These are phyloP conservation scores for Iphiclides podalirius DNA, from an alignment of 2,888 invertebrate species.

Conservation along the genomic window DNA sequence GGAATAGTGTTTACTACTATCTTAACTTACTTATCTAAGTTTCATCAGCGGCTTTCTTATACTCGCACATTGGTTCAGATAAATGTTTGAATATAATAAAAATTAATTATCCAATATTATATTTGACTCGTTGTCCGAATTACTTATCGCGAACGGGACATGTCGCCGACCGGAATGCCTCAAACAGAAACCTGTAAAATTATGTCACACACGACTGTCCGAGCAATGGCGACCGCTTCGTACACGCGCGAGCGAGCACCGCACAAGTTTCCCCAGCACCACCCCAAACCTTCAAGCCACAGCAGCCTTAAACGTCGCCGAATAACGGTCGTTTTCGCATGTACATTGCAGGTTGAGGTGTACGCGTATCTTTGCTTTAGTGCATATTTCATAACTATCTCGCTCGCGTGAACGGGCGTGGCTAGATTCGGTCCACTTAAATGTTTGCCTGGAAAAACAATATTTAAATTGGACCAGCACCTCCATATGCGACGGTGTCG, in stretches of 20 bases:
- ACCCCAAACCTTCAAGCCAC: background rate
- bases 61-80: too few species aligned
- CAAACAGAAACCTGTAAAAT: conserved; percentile 16
- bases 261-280: conserved; percentile 12
- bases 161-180: too few species aligned
- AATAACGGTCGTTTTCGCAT: background rate
- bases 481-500: background rate
- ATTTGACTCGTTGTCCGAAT: background rate
- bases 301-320: background rate
- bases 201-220: conserved; percentile 23
- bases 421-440: conserved; percentile 18
- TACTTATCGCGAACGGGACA: conserved; percentile 10
- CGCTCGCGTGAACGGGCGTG: conserved; percentile 17
- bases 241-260: background rate
- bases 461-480: conserved; percentile 16
- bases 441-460: conserved; percentile 16
- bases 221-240: conserved; percentile 14
- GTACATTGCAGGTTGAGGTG: background rate
- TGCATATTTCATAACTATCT: conserved; percentile 18
- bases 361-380: background rate
- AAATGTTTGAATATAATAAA: too few species aligned
- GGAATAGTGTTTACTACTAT: too few species aligned
- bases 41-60: too few species aligned
- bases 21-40: too few species aligned
- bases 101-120: background rate